phyloP scores from a whole-genome alignment of 1,140 invertebrate species.

The Macrobrachium rosenbergii region DNA sequence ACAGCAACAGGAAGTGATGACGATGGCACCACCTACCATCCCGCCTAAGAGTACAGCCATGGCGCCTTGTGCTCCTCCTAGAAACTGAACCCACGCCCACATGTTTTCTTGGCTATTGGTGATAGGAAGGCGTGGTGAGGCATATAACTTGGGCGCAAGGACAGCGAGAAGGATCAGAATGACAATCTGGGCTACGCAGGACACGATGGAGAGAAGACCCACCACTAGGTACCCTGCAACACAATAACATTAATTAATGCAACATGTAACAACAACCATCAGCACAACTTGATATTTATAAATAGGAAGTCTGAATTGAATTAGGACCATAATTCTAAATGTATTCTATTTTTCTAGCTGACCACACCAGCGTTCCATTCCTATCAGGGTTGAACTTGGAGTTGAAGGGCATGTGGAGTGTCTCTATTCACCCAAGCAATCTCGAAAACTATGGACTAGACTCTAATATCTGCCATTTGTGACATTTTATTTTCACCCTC shows the following conservation, averaged over 20 bases:
- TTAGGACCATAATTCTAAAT: not conserved
- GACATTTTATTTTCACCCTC: no score
- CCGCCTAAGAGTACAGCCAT: conserved; percentile 50
- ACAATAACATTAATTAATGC: not conserved
- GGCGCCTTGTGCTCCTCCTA: conserved; percentile 44
- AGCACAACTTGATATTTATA: not conserved
- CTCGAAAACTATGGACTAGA: no score
- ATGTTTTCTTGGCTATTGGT: not conserved
- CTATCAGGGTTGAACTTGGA: no score
- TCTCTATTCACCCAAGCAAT: no score
- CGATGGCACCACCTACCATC: conserved; percentile 24
- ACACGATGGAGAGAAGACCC: conserved; percentile 32
- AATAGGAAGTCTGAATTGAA: not conserved
- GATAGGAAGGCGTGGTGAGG: not conserved
- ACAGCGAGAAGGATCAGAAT: conserved; percentile 36
- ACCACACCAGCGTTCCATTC: no score
- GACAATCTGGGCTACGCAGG: conserved; percentile 21
- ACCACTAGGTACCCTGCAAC: conserved; percentile 42
- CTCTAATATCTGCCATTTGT: no score
- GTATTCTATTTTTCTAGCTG: no score
- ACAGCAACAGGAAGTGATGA: conserved; percentile 49
- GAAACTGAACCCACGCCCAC: conserved; percentile 47
- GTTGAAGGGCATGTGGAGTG: no score
- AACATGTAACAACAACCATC: no score
- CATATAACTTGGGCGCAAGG: not conserved